Evolutionary conservation across 2,888 invertebrate species (phyloP), one percentile per base, ranked within the genome.

Genomic region (Alloscopus bannaensis): DNA sequence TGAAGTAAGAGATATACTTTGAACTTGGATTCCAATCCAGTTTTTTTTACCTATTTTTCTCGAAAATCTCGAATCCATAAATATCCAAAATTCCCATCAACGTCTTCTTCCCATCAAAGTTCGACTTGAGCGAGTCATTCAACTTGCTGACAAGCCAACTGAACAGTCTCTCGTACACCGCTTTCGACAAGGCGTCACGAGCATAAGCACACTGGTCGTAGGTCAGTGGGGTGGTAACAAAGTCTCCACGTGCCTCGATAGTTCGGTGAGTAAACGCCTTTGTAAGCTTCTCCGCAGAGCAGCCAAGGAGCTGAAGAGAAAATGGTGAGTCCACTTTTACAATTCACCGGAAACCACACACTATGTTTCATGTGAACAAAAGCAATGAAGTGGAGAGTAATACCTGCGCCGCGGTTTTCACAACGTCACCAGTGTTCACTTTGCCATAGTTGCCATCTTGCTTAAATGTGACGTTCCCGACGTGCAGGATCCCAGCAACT

Each of bases 31-130:
- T n/a, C n/a, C 36, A 36, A 36, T 13, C 36, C 36, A 36, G 6
- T 36, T 36, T 36, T 47, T 55, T 42, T 57, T 45, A 94, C 93
- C 94, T 94, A 88, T 97, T 97, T 85, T 92, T 93, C 68, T 94
- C 92, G 90, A 97, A 96, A 84, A 97, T 95, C 89, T 97, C 97
- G 88, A 97, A 97, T 62, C 97, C 97, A 87, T 97, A 97, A 86
- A 97, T 97, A 88, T 97, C 97, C 84, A 97, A 89, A 85, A 97
- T 95, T 1, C 97, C 97, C 89, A 97, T 95, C 0, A 96, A 93
- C 1, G 91, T 91, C 24, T 92, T 92, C 80, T 90, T 90, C 0
- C 89, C 89, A 20, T 90, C 89, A 47, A 89, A 90, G 11, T 86
- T 80, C 0, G 93, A 91, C 71, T 92, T 91, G 26, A 96, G 89